phyloP scores from a whole-genome alignment of 2,888 invertebrate genomes.

The Sussaba pulchella region DNA sequence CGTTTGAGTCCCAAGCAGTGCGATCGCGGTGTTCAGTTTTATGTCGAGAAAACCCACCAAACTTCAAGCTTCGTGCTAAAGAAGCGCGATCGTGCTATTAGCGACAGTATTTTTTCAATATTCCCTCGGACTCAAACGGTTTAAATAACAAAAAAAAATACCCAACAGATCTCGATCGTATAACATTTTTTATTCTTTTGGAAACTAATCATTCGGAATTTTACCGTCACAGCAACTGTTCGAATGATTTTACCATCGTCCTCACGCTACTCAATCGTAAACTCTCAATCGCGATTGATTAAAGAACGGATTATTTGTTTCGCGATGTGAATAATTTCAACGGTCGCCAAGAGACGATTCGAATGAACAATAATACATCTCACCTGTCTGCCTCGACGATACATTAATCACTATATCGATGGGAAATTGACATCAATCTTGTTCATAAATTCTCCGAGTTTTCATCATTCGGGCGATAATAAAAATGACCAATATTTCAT shows the following conservation, averaged over 20 bases:
- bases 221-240: not conserved
- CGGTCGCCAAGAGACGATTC: not conserved
- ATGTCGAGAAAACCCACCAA: too few relatives aligned
- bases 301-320: not conserved
- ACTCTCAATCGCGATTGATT: not conserved
- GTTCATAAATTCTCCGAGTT: constrained; percentile 37
- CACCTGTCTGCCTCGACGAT: not conserved
- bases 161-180: not conserved
- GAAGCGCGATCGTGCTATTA: too few relatives aligned
- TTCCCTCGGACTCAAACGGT: too few relatives aligned
- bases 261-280: constrained; percentile 4
- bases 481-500: constrained; percentile 37
- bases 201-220: not conserved
- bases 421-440: constrained; percentile 41
- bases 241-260: not conserved
- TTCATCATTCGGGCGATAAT: constrained; percentile 45
- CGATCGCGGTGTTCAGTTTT: too few relatives aligned
- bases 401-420: constrained; percentile 24
- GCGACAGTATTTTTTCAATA: too few relatives aligned
- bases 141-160: not conserved
- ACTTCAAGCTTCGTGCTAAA: too few relatives aligned
- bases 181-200: not conserved
- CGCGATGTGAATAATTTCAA: constrained; percentile 1
- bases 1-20: too few relatives aligned
- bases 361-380: not conserved